Evolutionary conservation across 2,797 vertebrate genomes (phyloP).

Genomic region (Paramormyrops hopkinsi): DNA sequence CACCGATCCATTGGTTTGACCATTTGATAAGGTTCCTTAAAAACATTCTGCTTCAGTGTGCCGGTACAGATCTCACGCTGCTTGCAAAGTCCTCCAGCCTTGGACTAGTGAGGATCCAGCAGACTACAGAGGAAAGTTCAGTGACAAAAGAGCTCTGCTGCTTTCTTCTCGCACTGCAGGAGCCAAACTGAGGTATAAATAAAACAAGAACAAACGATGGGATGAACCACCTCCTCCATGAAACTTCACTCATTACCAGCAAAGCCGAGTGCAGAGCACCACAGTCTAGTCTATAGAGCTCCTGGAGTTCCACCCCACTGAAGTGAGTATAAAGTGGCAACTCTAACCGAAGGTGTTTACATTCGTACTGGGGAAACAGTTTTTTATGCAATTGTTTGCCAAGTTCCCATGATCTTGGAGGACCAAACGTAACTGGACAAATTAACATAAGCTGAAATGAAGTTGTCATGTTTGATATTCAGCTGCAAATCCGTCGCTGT

Average conservation of each 20-base stretch:
- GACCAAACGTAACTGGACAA: background rate
- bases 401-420: background rate
- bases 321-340: conserved; percentile 8
- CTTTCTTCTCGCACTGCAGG: background rate
- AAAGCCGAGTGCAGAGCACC: conserved; percentile 1
- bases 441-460: background rate
- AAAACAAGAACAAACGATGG: background rate
- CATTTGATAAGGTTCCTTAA: background rate
- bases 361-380: background rate
- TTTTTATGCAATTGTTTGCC: background rate
- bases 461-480: background rate
- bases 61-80: background rate
- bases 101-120: background rate
- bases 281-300: conserved; percentile 16
- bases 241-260: conserved; percentile 21
- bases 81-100: background rate
- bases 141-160: background rate
- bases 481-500: background rate
- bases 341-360: background rate
- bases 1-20: background rate
- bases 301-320: conserved; percentile 17
- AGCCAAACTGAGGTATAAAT: background rate
- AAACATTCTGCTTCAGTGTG: background rate
- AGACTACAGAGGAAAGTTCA: background rate
- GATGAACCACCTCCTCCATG: conserved; percentile 19